phyloP scores from a whole-genome alignment of 2,888 invertebrate species.

The Vanessa cardui region DNA sequence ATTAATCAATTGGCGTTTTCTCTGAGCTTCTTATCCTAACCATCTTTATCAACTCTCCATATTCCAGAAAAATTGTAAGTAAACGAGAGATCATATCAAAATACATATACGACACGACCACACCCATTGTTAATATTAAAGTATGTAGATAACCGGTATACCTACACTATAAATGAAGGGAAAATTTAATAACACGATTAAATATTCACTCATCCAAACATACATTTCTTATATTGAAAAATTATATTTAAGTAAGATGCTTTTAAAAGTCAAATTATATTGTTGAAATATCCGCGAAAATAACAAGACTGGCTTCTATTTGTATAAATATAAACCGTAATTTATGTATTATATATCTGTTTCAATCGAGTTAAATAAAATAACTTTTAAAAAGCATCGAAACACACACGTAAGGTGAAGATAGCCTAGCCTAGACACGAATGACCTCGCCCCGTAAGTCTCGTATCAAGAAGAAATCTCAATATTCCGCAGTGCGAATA shows the following conservation, averaged over 20 bases:
- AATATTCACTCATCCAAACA: slow-evolving; percentile 67
- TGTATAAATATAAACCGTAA: background rate
- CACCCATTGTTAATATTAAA: slow-evolving; percentile 65
- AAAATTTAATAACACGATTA: slow-evolving; percentile 54
- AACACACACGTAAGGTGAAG: slow-evolving; percentile 63
- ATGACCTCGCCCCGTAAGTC: slow-evolving; percentile 56
- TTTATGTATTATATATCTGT: background rate
- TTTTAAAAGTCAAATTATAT: slow-evolving; percentile 48
- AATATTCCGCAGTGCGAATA: slow-evolving; percentile 39
- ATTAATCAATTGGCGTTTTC: slow-evolving; percentile 74
- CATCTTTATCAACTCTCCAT: slow-evolving; percentile 56
- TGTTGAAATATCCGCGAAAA: background rate
- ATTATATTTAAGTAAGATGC: slow-evolving; percentile 51
- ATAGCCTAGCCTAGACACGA: slow-evolving; percentile 67
- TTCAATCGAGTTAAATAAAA: slow-evolving; percentile 38
- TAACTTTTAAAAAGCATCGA: slow-evolving; percentile 63
- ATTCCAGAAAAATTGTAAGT: slow-evolving; percentile 80
- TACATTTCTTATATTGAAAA: slow-evolving; percentile 56
- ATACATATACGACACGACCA: slow-evolving; percentile 65
- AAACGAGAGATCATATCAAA: slow-evolving; percentile 75
- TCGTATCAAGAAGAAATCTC: slow-evolving; percentile 61
- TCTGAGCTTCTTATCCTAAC: slow-evolving; percentile 67
- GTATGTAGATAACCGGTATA: slow-evolving; percentile 56
- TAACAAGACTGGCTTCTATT: background rate
- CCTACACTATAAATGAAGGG: slow-evolving; percentile 59